Evolutionary conservation across 2,888 invertebrate species (phyloP), one percentile per base, ranked within the genome.

Genomic region (Piscicola geometra): DNA sequence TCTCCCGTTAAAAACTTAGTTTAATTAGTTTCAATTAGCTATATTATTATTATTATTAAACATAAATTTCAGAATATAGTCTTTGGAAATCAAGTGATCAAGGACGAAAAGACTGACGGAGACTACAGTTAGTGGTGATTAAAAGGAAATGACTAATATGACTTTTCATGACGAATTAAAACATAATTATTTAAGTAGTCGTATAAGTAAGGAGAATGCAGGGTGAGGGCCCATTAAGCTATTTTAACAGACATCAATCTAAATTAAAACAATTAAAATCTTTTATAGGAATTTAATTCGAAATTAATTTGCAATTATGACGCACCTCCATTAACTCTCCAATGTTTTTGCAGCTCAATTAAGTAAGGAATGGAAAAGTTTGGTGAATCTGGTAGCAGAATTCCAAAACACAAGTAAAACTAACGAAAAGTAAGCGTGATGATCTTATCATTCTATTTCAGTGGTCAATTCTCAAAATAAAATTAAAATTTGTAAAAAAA

Each of bases 371-470:
- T 73, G 73, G 73, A 73, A 64, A n/a, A 73, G 73, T 64, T 32
- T 73, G 36, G 73, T 73, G 18, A 73, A 73, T 25, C 64, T 73
- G 35, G 73, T 73, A n/a, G 64, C 60, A 33, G 73, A 73, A 25
- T 56, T 73, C 21, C 64, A 73, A 28, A 36, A 35, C 5, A 30
- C 12, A 0, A 33, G 28, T 5, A 15, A 35, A 3, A 5, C n/a
- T 21, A 36, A 69, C 18, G 41, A 33, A 5, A 56, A 21, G 60
- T 56, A 56, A 5, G n/a, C 25, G 3, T 56, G 41, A n/a, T n/a
- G n/a, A n/a, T n/a, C n/a, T n/a, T n/a, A n/a, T n/a, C n/a, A n/a
- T n/a, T n/a, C n/a, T n/a, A n/a, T n/a, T n/a, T n/a, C n/a, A n/a
- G n/a, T n/a, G n/a, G n/a, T n/a, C n/a, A n/a, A n/a, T n/a, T n/a